phyloP scores from a whole-genome alignment of 2,888 invertebrate genomes.

The Polylopha cassiicola region DNA sequence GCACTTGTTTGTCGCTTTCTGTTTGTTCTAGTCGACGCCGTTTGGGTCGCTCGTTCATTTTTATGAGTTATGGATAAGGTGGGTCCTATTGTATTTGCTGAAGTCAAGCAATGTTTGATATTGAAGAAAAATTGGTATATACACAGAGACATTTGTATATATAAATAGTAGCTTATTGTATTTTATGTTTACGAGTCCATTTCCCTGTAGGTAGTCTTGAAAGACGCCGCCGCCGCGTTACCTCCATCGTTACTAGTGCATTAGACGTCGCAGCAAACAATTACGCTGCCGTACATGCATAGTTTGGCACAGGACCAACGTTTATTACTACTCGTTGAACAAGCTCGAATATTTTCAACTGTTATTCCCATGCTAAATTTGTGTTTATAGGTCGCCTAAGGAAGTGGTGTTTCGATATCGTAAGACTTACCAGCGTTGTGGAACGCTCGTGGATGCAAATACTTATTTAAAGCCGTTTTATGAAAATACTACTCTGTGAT shows the following conservation, averaged over 20 bases:
- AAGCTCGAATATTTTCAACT: constrained; percentile 55
- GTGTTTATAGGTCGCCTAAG: constrained; percentile 50
- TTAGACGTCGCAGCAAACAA: constrained; percentile 56
- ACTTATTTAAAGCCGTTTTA: constrained; percentile 5
- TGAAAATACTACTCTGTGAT: neutral
- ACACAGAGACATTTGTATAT: constrained; percentile 5
- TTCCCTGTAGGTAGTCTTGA: constrained; percentile 22
- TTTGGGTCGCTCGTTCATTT: constrained; percentile 63
- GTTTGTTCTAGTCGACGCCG: constrained; percentile 51
- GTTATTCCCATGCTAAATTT: constrained; percentile 56
- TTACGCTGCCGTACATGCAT: constrained; percentile 57
- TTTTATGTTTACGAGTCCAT: constrained; percentile 12
- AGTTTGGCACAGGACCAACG: constrained; percentile 67
- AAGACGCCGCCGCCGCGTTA: constrained; percentile 35
- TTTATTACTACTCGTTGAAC: constrained; percentile 53
- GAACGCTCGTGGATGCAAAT: constrained; percentile 4
- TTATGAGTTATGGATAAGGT: constrained; percentile 72
- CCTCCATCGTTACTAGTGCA: constrained; percentile 51
- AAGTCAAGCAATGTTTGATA: constrained; percentile 51
- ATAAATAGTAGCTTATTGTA: too few species aligned
- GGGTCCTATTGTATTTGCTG: constrained; percentile 54
- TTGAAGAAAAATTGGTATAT: constrained; percentile 26
- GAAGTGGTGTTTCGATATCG: constrained; percentile 42
- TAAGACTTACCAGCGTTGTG: constrained; percentile 18
- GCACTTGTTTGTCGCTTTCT: constrained; percentile 47